Percentiles rank a stretch among this genome's conserved stretches.
Conservation (phyloP, 2,888 invertebrate genomes). For the Acrobeloides nanus region DNA sequence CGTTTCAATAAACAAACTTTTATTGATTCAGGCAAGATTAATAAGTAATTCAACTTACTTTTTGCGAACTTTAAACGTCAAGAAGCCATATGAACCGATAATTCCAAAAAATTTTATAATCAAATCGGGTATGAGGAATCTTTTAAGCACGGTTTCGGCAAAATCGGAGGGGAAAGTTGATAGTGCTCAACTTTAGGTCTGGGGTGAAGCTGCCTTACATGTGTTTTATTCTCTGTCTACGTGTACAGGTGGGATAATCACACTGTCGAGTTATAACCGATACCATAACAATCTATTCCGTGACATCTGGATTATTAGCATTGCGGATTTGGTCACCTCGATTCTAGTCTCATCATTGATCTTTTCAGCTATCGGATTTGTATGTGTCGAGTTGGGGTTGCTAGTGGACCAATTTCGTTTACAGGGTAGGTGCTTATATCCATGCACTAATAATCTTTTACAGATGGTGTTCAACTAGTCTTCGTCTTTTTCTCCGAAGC, state of each 20-base stretch:
- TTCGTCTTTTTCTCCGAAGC: slow-evolving; percentile 79
- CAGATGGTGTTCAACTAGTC: slow-evolving; percentile 60
- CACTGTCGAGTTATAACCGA: slow-evolving; percentile 75
- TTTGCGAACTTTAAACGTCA: too few relatives aligned
- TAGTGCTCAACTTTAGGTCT: slow-evolving; percentile 61
- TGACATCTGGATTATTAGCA: slow-evolving; percentile 63
- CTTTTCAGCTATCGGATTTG: slow-evolving; percentile 73
- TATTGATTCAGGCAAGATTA: too few relatives aligned
- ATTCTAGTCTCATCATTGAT: slow-evolving; percentile 75
- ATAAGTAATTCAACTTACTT: too few relatives aligned
- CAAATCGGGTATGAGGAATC: too few relatives aligned
- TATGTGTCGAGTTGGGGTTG: slow-evolving; percentile 70
- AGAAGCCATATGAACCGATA: too few relatives aligned
- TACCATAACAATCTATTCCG: slow-evolving; percentile 73
- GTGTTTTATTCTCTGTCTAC: slow-evolving; percentile 79
- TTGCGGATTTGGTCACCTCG: slow-evolving; percentile 71
- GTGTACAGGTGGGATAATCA: slow-evolving; percentile 78
- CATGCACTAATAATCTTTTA: slow-evolving; percentile 1
- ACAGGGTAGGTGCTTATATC: slow-evolving; percentile 31
- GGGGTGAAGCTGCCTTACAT: slow-evolving; percentile 77
- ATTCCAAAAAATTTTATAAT: too few relatives aligned
- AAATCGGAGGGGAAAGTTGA: too few relatives aligned
- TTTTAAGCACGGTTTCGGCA: too few relatives aligned
- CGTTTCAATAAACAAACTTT: too few relatives aligned
- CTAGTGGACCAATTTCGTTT: slow-evolving; percentile 51